Evolutionary conservation across 2,888 invertebrate genomes (phyloP), one percentile per base, ranked within the genome.

Genomic region (Trypoxylon attenuatum): DNA sequence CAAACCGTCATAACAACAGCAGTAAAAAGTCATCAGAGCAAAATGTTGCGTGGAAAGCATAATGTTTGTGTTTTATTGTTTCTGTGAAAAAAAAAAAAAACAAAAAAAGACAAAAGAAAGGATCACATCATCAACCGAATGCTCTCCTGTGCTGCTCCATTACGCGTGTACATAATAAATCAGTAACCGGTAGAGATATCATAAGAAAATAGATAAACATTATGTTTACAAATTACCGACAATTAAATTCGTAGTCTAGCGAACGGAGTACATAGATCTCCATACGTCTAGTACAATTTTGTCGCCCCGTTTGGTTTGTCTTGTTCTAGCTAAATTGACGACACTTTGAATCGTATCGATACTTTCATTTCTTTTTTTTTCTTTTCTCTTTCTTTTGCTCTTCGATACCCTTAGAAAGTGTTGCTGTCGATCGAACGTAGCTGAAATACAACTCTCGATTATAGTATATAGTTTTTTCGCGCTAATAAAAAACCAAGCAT

Each of bases 401-500:
- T 38, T 59, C 53, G 2, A 18, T 22, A 5, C 3, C n/a, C n/a
- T n/a, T n/a, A n/a, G n/a, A n/a, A n/a, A n/a, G n/a, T n/a, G n/a
- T n/a, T n/a, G n/a, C n/a, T n/a, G n/a, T n/a, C n/a, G n/a, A n/a
- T n/a, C n/a, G 55, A n/a, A 51, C 38, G 43, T 53, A 54, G 41
- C 52, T 51, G 8, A n/a, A 58, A 56, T 59, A 52, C 58, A 64
- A 71, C 55, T 65, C 65, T 56, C 56, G 55, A 59, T 13, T 59
- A 61, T n/a, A n/a, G n/a, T n/a, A 60, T 53, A 66, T 23, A 51
- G 29, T 58, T 63, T 54, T n/a, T n/a, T 38, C 57, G 51, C 55
- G 76, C 55, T 78, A 87, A 88, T 79, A 76, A 87, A 84, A n/a
- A 73, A 62, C 77, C 74, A 82, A 84, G 79, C 78, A 82, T 79